Evolutionary conservation across 2,888 invertebrate species (phyloP).

Genomic region (Notocelia uddmanniana): DNA sequence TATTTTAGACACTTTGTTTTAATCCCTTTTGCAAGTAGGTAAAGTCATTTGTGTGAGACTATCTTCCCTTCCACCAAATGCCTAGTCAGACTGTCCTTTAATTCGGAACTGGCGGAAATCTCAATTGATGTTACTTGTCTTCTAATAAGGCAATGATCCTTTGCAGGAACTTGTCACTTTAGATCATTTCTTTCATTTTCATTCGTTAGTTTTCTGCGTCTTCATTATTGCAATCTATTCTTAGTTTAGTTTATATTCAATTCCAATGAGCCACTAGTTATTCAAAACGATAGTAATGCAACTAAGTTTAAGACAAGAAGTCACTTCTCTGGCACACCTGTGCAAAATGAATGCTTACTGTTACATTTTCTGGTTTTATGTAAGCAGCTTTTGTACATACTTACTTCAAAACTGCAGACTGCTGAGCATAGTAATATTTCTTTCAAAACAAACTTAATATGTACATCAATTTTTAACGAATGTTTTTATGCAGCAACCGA

Average conservation of each 20-base stretch:
- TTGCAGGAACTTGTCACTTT: constrained; percentile 72
- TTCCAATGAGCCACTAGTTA: background rate
- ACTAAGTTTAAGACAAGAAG: background rate
- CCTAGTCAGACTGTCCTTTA: constrained; percentile 48
- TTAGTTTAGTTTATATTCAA: background rate
- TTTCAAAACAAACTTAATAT: background rate
- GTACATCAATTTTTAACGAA: background rate
- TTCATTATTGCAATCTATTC: background rate
- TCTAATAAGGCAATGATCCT: constrained; percentile 70
- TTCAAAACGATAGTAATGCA: no score
- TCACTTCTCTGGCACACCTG: no score
- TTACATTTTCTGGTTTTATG: background rate
- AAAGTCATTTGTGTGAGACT: background rate
- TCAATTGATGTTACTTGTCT: constrained; percentile 71
- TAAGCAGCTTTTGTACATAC: background rate
- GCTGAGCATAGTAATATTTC: background rate
- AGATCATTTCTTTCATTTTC: constrained; percentile 53
- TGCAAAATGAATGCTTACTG: no score
- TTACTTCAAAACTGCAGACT: background rate
- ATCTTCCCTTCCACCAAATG: constrained; percentile 6
- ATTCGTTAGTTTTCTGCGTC: constrained; percentile 23
- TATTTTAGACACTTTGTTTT: background rate
- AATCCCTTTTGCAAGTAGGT: background rate
- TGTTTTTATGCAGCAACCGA: background rate
- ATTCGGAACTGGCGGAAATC: constrained; percentile 72